phyloP scores from a whole-genome alignment of 1,140 invertebrate species.

The Neelides sp. region DNA sequence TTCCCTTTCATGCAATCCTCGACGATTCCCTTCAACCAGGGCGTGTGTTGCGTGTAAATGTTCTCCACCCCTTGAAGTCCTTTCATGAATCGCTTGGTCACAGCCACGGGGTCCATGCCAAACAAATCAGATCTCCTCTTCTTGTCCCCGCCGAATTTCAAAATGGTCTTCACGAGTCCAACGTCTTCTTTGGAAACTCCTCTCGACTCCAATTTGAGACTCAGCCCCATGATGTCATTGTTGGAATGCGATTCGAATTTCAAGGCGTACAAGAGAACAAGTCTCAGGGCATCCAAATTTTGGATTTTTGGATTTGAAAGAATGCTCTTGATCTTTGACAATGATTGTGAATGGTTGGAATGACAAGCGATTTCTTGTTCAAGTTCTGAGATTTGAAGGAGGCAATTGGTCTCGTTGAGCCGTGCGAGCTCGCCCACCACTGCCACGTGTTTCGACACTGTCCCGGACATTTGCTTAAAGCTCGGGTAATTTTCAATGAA shows the following conservation, averaged over 20 bases:
- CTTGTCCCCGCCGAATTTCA: constrained; percentile 26
- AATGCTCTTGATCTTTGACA: constrained; percentile 59
- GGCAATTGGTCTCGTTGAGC: constrained; percentile 58
- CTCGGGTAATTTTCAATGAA: constrained; percentile 98
- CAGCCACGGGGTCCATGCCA: constrained; percentile 23
- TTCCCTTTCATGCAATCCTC: constrained; percentile 81
- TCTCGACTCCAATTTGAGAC: constrained; percentile 58
- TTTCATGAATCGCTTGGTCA: constrained; percentile 36
- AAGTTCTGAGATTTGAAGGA: constrained; percentile 86
- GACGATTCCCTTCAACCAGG: constrained; percentile 66
- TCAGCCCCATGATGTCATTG: constrained; percentile 62
- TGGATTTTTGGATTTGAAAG: constrained; percentile 56
- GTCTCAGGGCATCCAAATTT: constrained; percentile 65
- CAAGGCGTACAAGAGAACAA: constrained; percentile 86
- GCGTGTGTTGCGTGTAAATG: constrained; percentile 90
- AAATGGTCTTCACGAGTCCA: constrained; percentile 14
- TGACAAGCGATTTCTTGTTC: constrained; percentile 93
- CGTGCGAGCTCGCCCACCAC: constrained; percentile 87
- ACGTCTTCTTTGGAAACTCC: constrained; percentile 41
- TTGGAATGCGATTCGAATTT: constrained; percentile 80
- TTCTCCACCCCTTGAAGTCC: constrained; percentile 88
- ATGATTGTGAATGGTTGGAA: constrained; percentile 75
- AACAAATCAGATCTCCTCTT: constrained; percentile 29
- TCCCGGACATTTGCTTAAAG: constrained; percentile 98
- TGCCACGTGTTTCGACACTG: constrained; percentile 92